Evolutionary conservation across 1,140 invertebrate genomes (phyloP), one percentile per base, ranked within the genome.

Genomic region (Hyles euphorbiae): DNA sequence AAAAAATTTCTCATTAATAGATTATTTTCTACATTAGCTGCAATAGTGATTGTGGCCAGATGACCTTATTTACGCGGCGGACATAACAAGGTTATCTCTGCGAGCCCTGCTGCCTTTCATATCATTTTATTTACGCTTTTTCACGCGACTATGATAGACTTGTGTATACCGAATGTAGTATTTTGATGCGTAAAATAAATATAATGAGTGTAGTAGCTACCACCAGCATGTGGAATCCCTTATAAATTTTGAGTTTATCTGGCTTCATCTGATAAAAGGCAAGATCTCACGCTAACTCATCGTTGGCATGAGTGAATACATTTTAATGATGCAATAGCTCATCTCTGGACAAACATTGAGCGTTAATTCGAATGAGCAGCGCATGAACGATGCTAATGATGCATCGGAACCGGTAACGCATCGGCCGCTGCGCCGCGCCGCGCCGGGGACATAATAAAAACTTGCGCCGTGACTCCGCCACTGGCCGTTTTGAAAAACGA

Each of bases 321-420:
- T 22, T 65, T 67, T 63, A 69, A 72, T 71, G 67, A 65, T 58
- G 65, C 65, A 68, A 73, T 74, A 64, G 67, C 59, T 74, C 65
- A 77, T 70, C 72, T 71, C 5, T 70, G 65, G 74, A 75, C 64
- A 74, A 68, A 69, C 64, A 57, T 58, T 53, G 54, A 61, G 60
- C 60, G 63, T 72, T 67, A 68, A 72, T 70, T 70, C 64, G 62
- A 58, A 56, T 61, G 68, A 69, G 63, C 67, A 76, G 62, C 65
- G 63, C 67, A 69, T 66, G 60, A 56, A 60, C 53, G 59, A 58
- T 64, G 71, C 67, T 79, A 79, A 79, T 82, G 76, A 82, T 75
- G 72, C 70, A 69, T 73, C 68, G 62, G 72, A 78, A 83, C 80
- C 76, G 71, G 81, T 78, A 70, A 65, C n/a, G 12, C 11, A 34